A percentile compares a stretch with the other conserved stretches of the same genome.
phyloP scores from a whole-genome alignment of 2,888 invertebrate species.

The Xylocampa areola region DNA sequence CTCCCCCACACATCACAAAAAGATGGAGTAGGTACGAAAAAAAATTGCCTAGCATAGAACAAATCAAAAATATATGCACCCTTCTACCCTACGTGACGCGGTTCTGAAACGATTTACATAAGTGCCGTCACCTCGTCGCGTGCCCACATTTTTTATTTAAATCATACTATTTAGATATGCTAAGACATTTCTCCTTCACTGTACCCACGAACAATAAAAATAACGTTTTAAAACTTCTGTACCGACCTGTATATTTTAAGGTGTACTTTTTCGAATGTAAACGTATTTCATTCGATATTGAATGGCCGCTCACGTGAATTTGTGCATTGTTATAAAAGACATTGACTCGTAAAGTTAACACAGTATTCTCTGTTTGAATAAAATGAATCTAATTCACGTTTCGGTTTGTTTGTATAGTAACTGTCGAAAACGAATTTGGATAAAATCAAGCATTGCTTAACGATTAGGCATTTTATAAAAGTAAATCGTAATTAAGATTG shows the following conservation, averaged over 20 bases:
- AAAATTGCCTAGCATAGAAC: slow-evolving; percentile 85
- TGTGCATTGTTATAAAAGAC: slow-evolving; percentile 50
- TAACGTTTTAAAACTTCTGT: slow-evolving; percentile 70
- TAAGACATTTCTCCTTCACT: slow-evolving; percentile 78
- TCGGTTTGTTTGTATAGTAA: slow-evolving; percentile 8
- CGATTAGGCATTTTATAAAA: too few relatives aligned
- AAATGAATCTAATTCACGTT: slow-evolving; percentile 43
- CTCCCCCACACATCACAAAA: slow-evolving; percentile 65
- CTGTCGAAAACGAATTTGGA: neutral
- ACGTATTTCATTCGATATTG: slow-evolving; percentile 49
- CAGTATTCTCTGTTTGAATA: slow-evolving; percentile 42
- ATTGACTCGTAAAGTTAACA: slow-evolving; percentile 51
- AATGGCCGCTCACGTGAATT: slow-evolving; percentile 49
- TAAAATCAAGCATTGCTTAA: too few relatives aligned
- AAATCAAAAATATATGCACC: slow-evolving; percentile 90
- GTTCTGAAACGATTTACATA: slow-evolving; percentile 84
- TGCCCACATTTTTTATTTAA: slow-evolving; percentile 88
- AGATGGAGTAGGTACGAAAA: slow-evolving; percentile 77
- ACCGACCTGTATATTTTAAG: slow-evolving; percentile 48
- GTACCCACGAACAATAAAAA: slow-evolving; percentile 67
- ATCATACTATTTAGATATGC: slow-evolving; percentile 87
- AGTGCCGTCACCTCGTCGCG: slow-evolving; percentile 82
- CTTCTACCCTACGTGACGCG: slow-evolving; percentile 86
- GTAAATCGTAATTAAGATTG: too few relatives aligned
- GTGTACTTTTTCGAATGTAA: slow-evolving; percentile 37